phyloP scores from a whole-genome alignment of 2,888 invertebrate genomes.

The Subacronicta megacephala region DNA sequence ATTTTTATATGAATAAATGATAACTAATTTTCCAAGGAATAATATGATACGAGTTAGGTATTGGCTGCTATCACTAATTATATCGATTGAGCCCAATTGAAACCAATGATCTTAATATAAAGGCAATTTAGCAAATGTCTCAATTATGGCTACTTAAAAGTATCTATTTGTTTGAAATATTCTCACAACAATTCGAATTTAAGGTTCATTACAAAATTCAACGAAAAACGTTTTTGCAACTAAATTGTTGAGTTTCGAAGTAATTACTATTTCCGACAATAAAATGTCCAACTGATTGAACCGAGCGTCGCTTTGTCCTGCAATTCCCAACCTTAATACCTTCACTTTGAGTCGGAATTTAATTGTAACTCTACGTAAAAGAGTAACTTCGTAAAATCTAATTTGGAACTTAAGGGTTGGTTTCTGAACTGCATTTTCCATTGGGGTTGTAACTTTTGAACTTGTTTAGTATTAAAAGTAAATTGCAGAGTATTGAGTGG shows the following conservation, averaged over 20 bases:
- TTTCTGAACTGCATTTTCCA: conserved; percentile 51
- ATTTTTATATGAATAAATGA: too few species aligned
- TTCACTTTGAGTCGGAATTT: conserved; percentile 39
- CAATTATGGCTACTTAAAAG: conserved; percentile 36
- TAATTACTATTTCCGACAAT: conserved; percentile 53
- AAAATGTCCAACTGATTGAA: conserved; percentile 53
- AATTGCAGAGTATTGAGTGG: conserved; percentile 31
- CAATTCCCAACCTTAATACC: conserved; percentile 37
- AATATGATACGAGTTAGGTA: neutral
- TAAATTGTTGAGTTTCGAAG: conserved; percentile 39
- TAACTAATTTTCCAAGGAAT: too few species aligned
- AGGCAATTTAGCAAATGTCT: conserved; percentile 38
- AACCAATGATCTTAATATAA: conserved; percentile 35
- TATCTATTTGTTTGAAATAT: conserved; percentile 14
- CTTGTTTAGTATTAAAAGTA: conserved; percentile 40
- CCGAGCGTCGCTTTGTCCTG: conserved; percentile 21
- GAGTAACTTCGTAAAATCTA: conserved; percentile 46
- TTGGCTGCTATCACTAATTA: conserved; percentile 20
- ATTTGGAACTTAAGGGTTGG: conserved; percentile 55
- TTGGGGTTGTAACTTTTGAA: conserved; percentile 44
- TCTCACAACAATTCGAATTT: conserved; percentile 28
- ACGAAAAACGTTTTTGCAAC: conserved; percentile 26
- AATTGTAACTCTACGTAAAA: conserved; percentile 39
- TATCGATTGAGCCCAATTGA: conserved; percentile 31
- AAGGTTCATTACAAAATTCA: conserved; percentile 12